Percentiles rank a stretch among this genome's conserved stretches.
Evolutionary conservation across 1,140 invertebrate species (phyloP).

Genomic region (Scaptomyza hsui): DNA sequence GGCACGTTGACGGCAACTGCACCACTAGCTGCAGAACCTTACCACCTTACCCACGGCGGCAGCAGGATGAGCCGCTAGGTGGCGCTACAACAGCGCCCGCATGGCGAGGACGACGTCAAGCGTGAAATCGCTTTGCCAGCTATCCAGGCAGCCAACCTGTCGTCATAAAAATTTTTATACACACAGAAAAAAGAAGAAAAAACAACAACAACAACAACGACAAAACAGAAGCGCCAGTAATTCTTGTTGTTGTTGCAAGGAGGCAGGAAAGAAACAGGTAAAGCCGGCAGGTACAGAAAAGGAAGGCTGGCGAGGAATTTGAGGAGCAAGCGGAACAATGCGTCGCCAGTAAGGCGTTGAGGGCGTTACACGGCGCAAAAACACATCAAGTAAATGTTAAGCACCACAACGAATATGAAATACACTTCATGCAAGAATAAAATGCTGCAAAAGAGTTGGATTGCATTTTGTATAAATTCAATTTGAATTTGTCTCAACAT

Average conservation of each 20-base stretch:
- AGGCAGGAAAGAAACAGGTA: constrained; percentile 16
- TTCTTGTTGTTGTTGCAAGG: background rate
- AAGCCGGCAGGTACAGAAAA: too few species aligned
- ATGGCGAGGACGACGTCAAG: constrained; percentile 59
- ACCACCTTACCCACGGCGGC: constrained; percentile 4
- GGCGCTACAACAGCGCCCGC: constrained; percentile 53
- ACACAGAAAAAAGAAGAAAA: constrained; percentile 41
- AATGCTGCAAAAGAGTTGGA: background rate
- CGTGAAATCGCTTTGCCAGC: constrained; percentile 77
- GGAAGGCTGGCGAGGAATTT: background rate
- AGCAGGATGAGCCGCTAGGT: constrained; percentile 53
- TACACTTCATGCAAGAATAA: constrained; percentile 1
- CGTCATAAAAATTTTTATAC: constrained; percentile 78
- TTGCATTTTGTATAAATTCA: too few species aligned
- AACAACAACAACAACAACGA: constrained; percentile 25
- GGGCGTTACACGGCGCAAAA: constrained; percentile 9
- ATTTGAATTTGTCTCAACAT: too few species aligned
- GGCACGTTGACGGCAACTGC: constrained; percentile 23
- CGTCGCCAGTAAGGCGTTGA: constrained; percentile 27
- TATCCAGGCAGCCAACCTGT: constrained; percentile 61
- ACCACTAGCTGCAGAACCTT: too few species aligned
- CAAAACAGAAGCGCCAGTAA: constrained; percentile 15
- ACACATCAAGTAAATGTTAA: constrained; percentile 4
- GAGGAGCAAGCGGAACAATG: constrained; percentile 39
- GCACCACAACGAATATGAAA: constrained; percentile 5